Evolutionary conservation across 2,113 vertebrate genomes (phyloP), one percentile per base, ranked within the genome.

Genomic region (Zosterops borbonicus): DNA sequence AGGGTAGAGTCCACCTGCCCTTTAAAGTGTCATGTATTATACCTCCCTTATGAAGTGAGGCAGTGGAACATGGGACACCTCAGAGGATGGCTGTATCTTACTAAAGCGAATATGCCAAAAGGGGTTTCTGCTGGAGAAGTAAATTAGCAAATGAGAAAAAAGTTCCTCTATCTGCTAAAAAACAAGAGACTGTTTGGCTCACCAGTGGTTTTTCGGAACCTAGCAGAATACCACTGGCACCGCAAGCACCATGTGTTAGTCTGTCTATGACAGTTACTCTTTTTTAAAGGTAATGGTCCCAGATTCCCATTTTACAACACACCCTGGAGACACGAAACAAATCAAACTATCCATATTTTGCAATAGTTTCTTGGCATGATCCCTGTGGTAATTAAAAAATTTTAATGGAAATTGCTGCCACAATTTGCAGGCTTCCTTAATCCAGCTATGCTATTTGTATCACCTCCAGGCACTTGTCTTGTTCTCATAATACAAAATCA

Each of bases 401-500:
- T 55, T 91, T 83, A 96, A 87, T 93, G 70, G 71, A 96, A 97
- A 92, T 84, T 87, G n/a, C 62, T 95, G 79, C 46, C 82, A 59
- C 83, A 55, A 28, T 90, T 96, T 88, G 35, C 71, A 85, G 68
- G 60, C 65, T 73, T 92, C 86, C 83, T 94, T 81, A 94, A 96
- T 69, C 67, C 74, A 63, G 75, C 59, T 55, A 47, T 73, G 42
- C 75, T 84, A 88, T 93, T 85, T 80, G 41, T 37, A 89, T 73
- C 81, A 95, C 85, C 78, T 94, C 90, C 85, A 68, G 71, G 89
- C 94, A 86, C 93, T 58, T 73, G 50, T 94, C 74, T 87, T 87
- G 17, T 90, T 95, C 90, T 93, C 87, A 28, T 93, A 92, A 93
- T 63, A 89, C 25, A 91, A 96, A 90, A 90, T 92, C 87, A 96